phyloP scores from a whole-genome alignment of 2,113 vertebrate species.

The Xerus inauris region DNA sequence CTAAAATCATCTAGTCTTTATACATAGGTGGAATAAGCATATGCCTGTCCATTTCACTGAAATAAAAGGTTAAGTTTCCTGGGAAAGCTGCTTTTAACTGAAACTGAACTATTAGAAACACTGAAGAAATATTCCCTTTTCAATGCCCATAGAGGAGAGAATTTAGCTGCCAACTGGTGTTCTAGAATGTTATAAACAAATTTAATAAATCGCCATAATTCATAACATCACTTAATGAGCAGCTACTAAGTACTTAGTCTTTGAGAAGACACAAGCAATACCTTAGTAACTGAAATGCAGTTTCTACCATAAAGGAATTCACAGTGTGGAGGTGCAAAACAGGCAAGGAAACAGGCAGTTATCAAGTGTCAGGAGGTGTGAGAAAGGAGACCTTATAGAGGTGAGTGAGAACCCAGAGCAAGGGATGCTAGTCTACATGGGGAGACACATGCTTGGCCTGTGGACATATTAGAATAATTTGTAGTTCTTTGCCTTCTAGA shows the following conservation, averaged over 20 bases:
- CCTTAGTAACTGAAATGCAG: not conserved
- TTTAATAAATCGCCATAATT: not conserved
- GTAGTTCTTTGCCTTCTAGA: not conserved
- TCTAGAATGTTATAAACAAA: not conserved
- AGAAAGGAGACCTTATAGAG: not conserved
- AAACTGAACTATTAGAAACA: not conserved
- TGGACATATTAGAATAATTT: not conserved
- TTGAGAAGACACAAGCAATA: not conserved
- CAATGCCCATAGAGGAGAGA: not conserved
- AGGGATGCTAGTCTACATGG: accelerated
- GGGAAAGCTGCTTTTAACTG: not conserved
- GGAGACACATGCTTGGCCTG: accelerated
- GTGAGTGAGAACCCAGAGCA: not conserved
- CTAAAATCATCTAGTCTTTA: not conserved
- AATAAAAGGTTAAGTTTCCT: not conserved
- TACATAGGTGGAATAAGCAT: not conserved
- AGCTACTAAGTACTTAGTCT: not conserved
- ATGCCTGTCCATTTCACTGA: not conserved
- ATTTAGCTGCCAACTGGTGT: not conserved
- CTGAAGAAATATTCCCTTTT: not conserved
- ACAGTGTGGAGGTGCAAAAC: not conserved
- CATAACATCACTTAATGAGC: not conserved
- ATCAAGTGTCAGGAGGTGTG: not conserved
- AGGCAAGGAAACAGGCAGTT: not conserved
- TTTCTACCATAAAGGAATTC: not conserved